Percentiles rank a stretch among this genome's conserved stretches.
Conservation (phyloP, 2,888 invertebrate genomes). For the Panorpa germanica region DNA sequence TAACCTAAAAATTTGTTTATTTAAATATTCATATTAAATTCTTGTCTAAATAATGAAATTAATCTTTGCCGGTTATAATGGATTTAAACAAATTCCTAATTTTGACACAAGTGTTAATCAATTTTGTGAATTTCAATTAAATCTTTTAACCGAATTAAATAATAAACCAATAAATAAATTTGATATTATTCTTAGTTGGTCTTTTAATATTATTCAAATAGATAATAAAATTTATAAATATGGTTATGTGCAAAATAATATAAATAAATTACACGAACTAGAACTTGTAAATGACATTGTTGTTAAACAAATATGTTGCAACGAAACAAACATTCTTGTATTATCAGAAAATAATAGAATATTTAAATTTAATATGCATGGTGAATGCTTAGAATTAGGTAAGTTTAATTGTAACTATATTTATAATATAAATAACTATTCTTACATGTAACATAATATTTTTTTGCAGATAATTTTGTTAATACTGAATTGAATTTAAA, state of each 20-base stretch:
- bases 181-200: conserved; percentile 17
- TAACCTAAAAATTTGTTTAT: conserved; percentile 2
- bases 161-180: background rate
- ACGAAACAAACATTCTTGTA: conserved; percentile 18
- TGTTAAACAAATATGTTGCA: conserved; percentile 17
- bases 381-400: too few species aligned
- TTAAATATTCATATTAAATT: background rate
- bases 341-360: conserved; percentile 18
- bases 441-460: too few species aligned
- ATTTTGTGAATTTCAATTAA: too few species aligned
- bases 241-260: too few species aligned
- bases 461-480: too few species aligned
- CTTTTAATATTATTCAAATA: conserved; percentile 17
- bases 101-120: too few species aligned
- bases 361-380: conserved; percentile 15
- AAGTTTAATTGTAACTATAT: too few species aligned
- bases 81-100: background rate
- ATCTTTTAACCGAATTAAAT: too few species aligned
- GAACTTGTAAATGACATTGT: conserved; percentile 12
- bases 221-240: conserved; percentile 14
- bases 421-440: too few species aligned
- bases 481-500: too few species aligned
- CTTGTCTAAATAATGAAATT: conserved; percentile 9
- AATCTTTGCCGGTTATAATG: background rate
- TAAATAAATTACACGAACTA: too few species aligned